Base-by-base conservation (phyloP, 2,888 invertebrate genomes). In the Eupsilia transversa region DNA sequence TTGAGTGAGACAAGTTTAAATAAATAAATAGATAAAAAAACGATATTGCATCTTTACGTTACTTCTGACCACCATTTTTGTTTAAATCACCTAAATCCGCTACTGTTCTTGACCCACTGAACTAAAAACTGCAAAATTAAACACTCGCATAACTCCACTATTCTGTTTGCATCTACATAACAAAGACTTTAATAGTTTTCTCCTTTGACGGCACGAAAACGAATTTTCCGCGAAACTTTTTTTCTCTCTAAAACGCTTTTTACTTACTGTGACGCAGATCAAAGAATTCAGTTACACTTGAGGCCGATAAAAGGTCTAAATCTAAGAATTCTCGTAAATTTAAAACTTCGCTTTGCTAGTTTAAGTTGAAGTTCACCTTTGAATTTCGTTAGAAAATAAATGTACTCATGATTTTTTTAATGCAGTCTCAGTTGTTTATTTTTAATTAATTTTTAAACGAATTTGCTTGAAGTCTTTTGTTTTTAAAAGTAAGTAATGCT, bases 271-370 rank as follows among this genome's bases (percentile, higher is more conserved):
- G 89, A 89, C 87, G 89, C 81, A 88, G 80, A 90, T 92, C 92
- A 93, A 93, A 93, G 92, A 88, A 87, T 86, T 80, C 79, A 71
- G 79, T 74, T 92, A 91, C 90, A 93, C 86, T 90, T 73, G 69
- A 52, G 88, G 89, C 82, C 90, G 82, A 83, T 83, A 86, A 88
- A 70, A 86, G 85, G 80, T 83, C 83, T 84, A 86, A 79, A 86
- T 84, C 80, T 72, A 74, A 82, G 83, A 83, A 77, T 79, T 74
- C 81, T 80, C 82, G 82, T 86, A 86, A 87, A 85, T 87, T 82
- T 85, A 71, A 83, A 82, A 87, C 78, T 86, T 77, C 10, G 43
- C 66, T 46, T 77, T 73, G 63, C 52, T 77, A 83, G 85, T 77
- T 78, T 10, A 46, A 67, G 23, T 77, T 69, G 5, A 61, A 30